Conservation (phyloP, 1,140 invertebrate species). For the Notospermus geniculatus region DNA sequence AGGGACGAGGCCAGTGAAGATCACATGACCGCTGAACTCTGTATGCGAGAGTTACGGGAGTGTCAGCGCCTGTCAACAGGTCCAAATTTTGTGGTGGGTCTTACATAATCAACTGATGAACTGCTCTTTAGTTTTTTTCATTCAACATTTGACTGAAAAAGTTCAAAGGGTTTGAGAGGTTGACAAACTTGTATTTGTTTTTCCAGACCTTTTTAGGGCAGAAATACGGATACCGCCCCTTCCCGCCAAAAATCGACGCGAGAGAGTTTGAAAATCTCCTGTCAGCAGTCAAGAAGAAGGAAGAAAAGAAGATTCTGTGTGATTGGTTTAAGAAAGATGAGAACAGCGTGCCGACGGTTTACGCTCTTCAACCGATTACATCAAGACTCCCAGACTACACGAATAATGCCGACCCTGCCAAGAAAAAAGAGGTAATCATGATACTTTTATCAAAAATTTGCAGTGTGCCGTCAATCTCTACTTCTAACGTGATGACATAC, state of each 20-base stretch:
- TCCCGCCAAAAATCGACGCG: slow-evolving; percentile 91
- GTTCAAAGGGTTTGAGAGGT: no score
- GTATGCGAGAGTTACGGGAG: slow-evolving; percentile 95
- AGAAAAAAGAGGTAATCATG: neutral
- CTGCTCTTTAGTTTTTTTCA: no score
- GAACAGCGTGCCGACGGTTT: slow-evolving; percentile 87
- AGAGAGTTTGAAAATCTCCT: slow-evolving; percentile 86
- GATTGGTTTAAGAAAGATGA: slow-evolving; percentile 98
- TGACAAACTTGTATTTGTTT: no score
- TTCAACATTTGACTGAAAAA: no score
- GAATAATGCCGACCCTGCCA: slow-evolving; percentile 74
- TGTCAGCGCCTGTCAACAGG: slow-evolving; percentile 95
- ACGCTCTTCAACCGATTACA: slow-evolving; percentile 92
- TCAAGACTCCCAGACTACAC: slow-evolving; percentile 97
- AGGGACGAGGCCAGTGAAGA: slow-evolving; percentile 93
- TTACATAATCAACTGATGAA: no score
- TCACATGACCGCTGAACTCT: slow-evolving; percentile 97
- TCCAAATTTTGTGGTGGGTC: slow-evolving; percentile 83
- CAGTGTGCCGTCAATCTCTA: no score
- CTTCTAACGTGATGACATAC: no score
- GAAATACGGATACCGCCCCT: slow-evolving; percentile 96
- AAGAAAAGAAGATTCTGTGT: slow-evolving; percentile 75
- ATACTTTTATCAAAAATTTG: no score
- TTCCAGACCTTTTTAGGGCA: slow-evolving; percentile 88
- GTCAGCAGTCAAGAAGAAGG: slow-evolving; percentile 71